These are phyloP conservation scores for Muntiacus reevesi DNA, from an alignment of 2,113 vertebrate species.

Conservation along the genomic window DNA sequence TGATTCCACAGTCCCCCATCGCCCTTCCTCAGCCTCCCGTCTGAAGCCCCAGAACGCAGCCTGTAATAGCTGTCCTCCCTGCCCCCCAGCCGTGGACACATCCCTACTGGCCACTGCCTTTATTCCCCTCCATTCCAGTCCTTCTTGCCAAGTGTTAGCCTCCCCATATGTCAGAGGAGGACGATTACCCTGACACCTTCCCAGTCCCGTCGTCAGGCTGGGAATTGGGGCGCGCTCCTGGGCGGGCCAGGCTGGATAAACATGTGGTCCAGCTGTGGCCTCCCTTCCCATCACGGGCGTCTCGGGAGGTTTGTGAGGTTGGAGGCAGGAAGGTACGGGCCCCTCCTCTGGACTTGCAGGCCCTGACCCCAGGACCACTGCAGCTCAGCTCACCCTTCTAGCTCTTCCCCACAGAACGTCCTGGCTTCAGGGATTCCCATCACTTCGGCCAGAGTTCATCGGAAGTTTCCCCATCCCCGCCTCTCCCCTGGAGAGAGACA, in stretches of 20 bases:
- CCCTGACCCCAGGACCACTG: background rate
- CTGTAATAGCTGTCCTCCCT: no score
- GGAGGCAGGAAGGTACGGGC: background rate
- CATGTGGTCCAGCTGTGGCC: background rate
- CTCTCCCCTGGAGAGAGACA: background rate
- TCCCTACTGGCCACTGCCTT: background rate
- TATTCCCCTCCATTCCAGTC: background rate
- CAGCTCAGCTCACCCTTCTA: background rate
- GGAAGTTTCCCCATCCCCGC: background rate
- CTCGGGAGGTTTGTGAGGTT: background rate
- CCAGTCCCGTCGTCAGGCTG: background rate
- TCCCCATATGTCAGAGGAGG: background rate
- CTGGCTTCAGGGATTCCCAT: background rate
- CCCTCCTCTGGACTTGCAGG: background rate
- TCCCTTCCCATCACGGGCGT: background rate
- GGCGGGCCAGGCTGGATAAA: background rate
- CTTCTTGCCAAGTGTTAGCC: background rate
- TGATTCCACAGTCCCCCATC: fast-evolving
- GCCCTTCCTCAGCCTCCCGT: background rate
- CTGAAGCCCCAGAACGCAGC: background rate
- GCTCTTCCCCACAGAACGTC: conserved; percentile 2
- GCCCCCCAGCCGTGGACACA: background rate
- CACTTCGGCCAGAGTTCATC: background rate
- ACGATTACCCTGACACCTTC: background rate
- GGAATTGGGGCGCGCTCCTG: background rate